Conservation (phyloP, 2,113 vertebrate species). For the Clarias gariepinus region DNA sequence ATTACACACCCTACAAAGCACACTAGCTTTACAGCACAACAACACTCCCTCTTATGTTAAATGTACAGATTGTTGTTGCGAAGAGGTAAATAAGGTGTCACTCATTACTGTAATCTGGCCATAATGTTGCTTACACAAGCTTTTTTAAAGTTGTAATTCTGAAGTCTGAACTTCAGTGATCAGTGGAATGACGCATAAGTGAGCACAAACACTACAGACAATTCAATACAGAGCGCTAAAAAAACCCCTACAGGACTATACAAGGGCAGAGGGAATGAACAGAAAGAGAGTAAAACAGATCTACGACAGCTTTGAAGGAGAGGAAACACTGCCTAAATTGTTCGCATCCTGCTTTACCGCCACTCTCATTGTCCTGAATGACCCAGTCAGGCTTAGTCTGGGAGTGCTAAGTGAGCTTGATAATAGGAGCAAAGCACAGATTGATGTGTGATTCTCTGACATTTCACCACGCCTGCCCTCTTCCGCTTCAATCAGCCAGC, state of each 20-base stretch:
- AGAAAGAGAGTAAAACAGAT: not conserved
- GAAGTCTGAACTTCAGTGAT: not conserved
- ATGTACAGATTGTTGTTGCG: not conserved
- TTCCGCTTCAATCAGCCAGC: constrained; percentile 73
- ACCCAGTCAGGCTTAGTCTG: constrained; percentile 74
- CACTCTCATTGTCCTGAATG: constrained; percentile 66
- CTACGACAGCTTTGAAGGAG: not conserved
- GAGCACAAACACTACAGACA: not conserved
- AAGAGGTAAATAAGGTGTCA: not conserved
- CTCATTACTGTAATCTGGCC: not conserved
- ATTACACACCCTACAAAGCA: too few species aligned
- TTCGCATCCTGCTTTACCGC: constrained; percentile 48
- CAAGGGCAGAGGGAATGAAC: not conserved
- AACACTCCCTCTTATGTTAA: too few species aligned
- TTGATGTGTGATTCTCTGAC: constrained; percentile 67
- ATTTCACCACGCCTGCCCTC: constrained; percentile 70
- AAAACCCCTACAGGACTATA: not conserved
- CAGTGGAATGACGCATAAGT: not conserved
- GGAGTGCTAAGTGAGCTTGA: constrained; percentile 69
- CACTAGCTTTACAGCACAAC: too few species aligned
- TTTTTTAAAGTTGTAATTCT: not conserved
- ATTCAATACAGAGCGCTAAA: not conserved
- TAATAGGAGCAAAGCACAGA: constrained; percentile 70
- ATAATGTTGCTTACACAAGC: not conserved
- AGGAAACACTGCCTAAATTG: constrained; percentile 48